Evolutionary conservation across 1,140 invertebrate species (phyloP), one percentile per base, ranked within the genome.

Genomic region (Maconellicoccus hirsutus): DNA sequence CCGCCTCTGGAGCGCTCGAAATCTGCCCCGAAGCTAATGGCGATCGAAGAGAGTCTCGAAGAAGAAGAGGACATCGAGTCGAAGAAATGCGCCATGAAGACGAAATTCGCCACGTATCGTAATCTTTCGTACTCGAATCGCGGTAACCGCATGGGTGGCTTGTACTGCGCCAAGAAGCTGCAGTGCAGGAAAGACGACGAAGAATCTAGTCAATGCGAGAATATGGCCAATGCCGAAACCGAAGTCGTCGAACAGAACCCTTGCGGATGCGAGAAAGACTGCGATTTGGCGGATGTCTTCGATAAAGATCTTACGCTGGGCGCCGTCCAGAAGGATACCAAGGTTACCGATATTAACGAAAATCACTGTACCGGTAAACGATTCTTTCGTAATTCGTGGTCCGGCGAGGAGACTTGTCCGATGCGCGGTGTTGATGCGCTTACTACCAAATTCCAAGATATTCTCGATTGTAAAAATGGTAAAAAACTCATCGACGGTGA

Each of bases 1-100:
- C 95, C 96, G 2, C 95, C 96, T 0, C 78, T 98, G 66, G 94
- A 96, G 78, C 85, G 94, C 72, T 96, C 93, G 0, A 96, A 96
- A 79, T 94, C 92, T 39, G 96, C 96, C 6, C 96, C 96, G 0
- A 95, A 96, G 78, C 81, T 99, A 1, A 92, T 90, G 71, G 87
- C 91, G 25, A 98, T 98, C 73, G 92, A 96, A 77, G 96, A 99
- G 80, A 89, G 90, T 72, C 84, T 88, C 16, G 93, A 91, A 70
- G 90, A 91, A 77, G 89, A 91, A 76, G 89, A 91, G 71, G 87
- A 89, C 33, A 70, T 10, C 16, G 61, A 66, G 3, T 23, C 1
- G 3, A 66, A 66, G 16, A 66, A 66, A 22, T 6, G 6, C 6
- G 61, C 61, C 6, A 14, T 12, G 8, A 66, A 66, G 25, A 16